Evolutionary conservation across 2,888 invertebrate genomes (phyloP), one percentile per base, ranked within the genome.

Genomic region (Choristoneura rosaceana): DNA sequence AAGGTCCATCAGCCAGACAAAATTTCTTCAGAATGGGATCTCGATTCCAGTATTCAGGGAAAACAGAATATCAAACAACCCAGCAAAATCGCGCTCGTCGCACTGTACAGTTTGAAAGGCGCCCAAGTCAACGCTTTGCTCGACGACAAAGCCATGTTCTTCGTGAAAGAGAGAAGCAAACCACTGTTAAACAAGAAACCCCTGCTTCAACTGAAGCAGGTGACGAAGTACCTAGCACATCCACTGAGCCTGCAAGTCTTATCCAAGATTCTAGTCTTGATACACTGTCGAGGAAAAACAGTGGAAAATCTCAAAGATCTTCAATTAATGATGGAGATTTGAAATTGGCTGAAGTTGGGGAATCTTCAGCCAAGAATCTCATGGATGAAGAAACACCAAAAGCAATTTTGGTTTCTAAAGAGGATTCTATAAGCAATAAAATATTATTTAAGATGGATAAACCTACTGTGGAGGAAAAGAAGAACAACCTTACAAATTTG

Each of bases 21-120:
- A 99, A 98, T 93, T 99, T 99, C 95, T 99, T 99, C 93, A 95
- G 99, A 76, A 99, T 99, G 98, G 99, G 99, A 69, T 99, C 99
- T 14, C 95, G 99, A 70, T 99, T 99, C 90, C 96, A 98, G 87
- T 96, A 96, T 81, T 98, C 98, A 77, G 99, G 99, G 0, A 97
- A 99, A 87, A 99, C 99, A 1, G 99, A 99, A 92, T 99, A 99
- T 89, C 99, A 99, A 94, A 98, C 98, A 38, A 98, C 99, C 9
- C 98, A 98, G 84, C 96, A 97, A 84, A 98, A 97, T 90, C 95
- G 98, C 76, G 98, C 98, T 0, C 95, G 99, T 60, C 95, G 99
- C 69, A 98, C 98, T 0, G 99, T 99, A 7, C 98, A 99, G 87
- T 98, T 99, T 89, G 99, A 99, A 91, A 95, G 99, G 74, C 95